Base-by-base conservation (phyloP, 2,113 vertebrate genomes). In the Orientallactaga bullata region DNA sequence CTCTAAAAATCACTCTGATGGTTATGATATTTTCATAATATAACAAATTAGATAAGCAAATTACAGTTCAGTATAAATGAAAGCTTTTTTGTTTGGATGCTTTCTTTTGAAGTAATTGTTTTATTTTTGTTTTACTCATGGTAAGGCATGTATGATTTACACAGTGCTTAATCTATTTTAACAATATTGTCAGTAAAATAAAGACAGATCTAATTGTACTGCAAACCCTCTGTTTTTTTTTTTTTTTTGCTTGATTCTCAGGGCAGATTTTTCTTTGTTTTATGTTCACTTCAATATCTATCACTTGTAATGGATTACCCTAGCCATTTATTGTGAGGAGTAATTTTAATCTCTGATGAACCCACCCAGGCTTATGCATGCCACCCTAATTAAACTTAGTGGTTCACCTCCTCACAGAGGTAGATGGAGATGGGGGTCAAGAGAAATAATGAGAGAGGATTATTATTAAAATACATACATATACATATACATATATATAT, bases 261-360 rank as follows among this genome's bases (percentile, higher is more conserved):
- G 21, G 12, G 5, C 26, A 12, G 9, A 30, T 51, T 80, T 90
- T 85, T 72, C 84, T 76, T 88, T 95, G 35, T 90, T 95, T 88
- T 85, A 77, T 63, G 66, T 88, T 77, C 35, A 21, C 9, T 63
- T 61, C 63, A 91, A 35, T 91, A 32, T 28, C 32, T 61, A 60
- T 15, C 20, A 61, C 39, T 60, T 76, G 11, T 90, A 72, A 92
- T 74, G 69, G 39, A 60, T 94, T 17, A 74, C 71, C 12, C 8
- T 88, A 88, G 11, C 15, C 17, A 76, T 55, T 92, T 94, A 61
- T 23, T 77, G 30, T 85, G 23, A 13, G 47, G 15, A 86, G 16
- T 35, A 23, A 76, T 88, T 84, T 84, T 85, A 65, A 88, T 88
- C 55, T 95, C 30, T 81, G 9, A 68, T 63, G 82, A 77, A 2